A percentile compares a stretch with the other conserved stretches of the same genome.
Evolutionary conservation across 2,113 vertebrate species (phyloP).

Genomic region (Poeciliopsis prolifica): DNA sequence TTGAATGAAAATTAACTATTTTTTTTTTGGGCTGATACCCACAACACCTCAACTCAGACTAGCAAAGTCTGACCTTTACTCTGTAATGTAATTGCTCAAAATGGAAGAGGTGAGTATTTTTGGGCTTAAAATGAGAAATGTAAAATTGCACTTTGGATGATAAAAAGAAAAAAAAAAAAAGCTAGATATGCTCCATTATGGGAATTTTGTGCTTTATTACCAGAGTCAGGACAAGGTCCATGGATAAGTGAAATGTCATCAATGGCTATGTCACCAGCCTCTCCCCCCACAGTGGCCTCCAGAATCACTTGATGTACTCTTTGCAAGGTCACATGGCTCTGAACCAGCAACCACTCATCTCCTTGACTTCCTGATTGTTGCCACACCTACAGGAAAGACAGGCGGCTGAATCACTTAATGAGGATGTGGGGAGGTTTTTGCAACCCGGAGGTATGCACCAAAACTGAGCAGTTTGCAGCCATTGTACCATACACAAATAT

Average conservation of each 20-base stretch:
- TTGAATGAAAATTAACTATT: too few species aligned
- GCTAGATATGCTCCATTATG: background rate
- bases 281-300: slow-evolving; percentile 76
- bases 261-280: slow-evolving; percentile 76
- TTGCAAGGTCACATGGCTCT: slow-evolving; percentile 67
- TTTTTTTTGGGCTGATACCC: too few species aligned
- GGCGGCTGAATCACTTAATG: slow-evolving; percentile 62
- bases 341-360: slow-evolving; percentile 71
- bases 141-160: background rate
- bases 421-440: slow-evolving; percentile 73
- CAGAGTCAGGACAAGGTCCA: slow-evolving; percentile 69
- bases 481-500: slow-evolving; percentile 30
- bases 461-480: slow-evolving; percentile 50
- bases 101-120: background rate
- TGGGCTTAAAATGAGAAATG: too few species aligned
- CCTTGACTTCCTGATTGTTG: slow-evolving; percentile 71
- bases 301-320: slow-evolving; percentile 74
- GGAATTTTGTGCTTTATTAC: slow-evolving; percentile 51
- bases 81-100: background rate
- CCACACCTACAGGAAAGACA: slow-evolving; percentile 78
- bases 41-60: too few species aligned
- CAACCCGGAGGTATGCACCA: slow-evolving; percentile 41
- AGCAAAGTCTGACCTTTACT: background rate
- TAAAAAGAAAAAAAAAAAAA: background rate
- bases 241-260: slow-evolving; percentile 72